A percentile compares a stretch with the other conserved stretches of the same genome.
Evolutionary conservation across 2,797 vertebrate genomes (phyloP).

Genomic region (Rhinella marina): DNA sequence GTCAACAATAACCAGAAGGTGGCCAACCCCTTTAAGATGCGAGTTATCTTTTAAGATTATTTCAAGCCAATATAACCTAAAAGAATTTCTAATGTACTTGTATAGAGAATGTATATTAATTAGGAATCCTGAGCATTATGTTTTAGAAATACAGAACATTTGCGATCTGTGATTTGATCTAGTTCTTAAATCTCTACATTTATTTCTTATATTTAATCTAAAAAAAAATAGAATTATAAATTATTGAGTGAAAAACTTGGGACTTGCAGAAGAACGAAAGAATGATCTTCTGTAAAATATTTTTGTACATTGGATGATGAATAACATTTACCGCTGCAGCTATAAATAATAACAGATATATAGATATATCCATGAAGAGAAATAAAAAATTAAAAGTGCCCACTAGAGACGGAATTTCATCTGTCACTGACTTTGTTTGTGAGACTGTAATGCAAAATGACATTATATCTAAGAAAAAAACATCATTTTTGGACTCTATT

Average conservation of each 20-base stretch:
- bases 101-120: background rate
- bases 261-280: background rate
- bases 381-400: background rate
- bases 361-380: background rate
- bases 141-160: background rate
- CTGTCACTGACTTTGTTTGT: constrained; percentile 7
- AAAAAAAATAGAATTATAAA: background rate
- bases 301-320: background rate
- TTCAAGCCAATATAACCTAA: background rate
- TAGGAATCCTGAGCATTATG: background rate
- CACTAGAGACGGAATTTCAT: constrained; percentile 30
- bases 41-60: background rate
- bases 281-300: background rate
- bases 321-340: background rate
- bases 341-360: constrained; percentile 14
- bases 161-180: background rate
- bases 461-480: constrained; percentile 27
- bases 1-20: too few relatives aligned
- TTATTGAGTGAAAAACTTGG: background rate
- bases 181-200: background rate
- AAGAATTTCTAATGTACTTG: background rate
- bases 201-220: background rate
- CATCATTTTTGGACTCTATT: constrained; percentile 6
- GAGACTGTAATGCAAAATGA: constrained; percentile 34
- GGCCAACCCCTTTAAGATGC: too few relatives aligned